Evolutionary conservation across 2,888 invertebrate species (phyloP), one percentile per base, ranked within the genome.

Genomic region (Cosmia trapezina): DNA sequence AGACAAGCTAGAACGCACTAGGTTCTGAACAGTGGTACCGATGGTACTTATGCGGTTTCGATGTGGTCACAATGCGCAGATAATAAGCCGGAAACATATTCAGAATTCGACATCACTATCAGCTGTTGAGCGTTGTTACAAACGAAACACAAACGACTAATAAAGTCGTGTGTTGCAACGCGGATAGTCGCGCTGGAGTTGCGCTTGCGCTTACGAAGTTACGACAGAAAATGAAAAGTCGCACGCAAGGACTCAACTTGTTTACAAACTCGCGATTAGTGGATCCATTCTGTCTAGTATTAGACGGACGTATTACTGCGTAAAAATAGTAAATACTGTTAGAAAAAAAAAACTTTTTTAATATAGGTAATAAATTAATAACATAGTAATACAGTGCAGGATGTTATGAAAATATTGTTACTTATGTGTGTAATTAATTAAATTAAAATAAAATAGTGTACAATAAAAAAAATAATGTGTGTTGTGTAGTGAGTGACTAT

Each of bases 141-240:
- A 78, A 57, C 79, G 67, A 67, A 68, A 45, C 70, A 43, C 59
- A 70, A 74, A 83, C 72, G 68, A 51, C 28, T 53, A 65, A 67
- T 70, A 62, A 65, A 81, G 67, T 28, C 54, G 53, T 12, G 65
- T 81, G 80, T 83, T 59, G 80, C 75, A 81, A 81, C 62, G 80
- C 70, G 65, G 45, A 33, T 68, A 59, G 83, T 59, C 80, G 83
- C 69, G 62, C 22, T 47, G 61, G n/a, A 67, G 71, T 73, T 84
- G 56, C 71, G 78, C 60, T 76, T 83, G 60, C 74, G 73, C 59
- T 83, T 85, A 70, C 85, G 81, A 86, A 59, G 49, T 83, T 85
- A 70, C 85, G 81, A 86, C 86, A 85, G 68, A 72, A 83, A 79
- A 76, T 80, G 83, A 83, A 80, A 80, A 76, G 83, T 76, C 80